These are phyloP conservation scores for Takifugu bimaculatus DNA, from an alignment of 2,113 vertebrate genomes.

Conservation along the genomic window DNA sequence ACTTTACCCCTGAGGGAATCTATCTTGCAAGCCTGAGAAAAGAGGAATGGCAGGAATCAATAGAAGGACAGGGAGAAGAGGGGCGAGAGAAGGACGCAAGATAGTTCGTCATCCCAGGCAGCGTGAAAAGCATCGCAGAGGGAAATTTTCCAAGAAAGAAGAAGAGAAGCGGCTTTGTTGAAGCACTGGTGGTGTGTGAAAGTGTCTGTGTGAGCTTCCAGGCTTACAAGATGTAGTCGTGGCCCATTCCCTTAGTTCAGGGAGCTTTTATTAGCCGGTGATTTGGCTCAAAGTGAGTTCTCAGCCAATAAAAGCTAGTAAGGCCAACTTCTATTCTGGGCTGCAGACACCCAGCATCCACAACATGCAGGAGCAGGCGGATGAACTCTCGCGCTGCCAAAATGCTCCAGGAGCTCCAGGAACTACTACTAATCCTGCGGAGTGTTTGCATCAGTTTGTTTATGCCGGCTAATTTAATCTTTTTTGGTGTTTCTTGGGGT, in stretches of 20 bases:
- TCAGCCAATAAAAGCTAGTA: conserved; percentile 40
- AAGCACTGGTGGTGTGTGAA: conserved; percentile 34
- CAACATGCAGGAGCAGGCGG: background rate
- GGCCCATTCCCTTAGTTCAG: no score
- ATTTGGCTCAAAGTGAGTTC: conserved; percentile 23
- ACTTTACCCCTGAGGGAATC: conserved; percentile 95
- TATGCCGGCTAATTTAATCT: background rate
- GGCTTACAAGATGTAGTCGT: no score
- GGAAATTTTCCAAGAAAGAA: conserved; percentile 9
- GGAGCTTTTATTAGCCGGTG: conserved; percentile 35
- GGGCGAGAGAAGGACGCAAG: conserved; percentile 2
- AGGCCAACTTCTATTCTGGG: conserved; percentile 29
- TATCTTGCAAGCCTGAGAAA: conserved; percentile 84
- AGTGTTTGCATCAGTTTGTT: no score
- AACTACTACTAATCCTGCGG: no score
- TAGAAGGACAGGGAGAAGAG: conserved; percentile 2
- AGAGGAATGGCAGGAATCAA: conserved; percentile 6
- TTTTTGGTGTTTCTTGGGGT: background rate
- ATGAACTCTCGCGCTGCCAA: background rate
- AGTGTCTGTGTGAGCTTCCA: conserved; percentile 4
- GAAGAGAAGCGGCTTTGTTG: conserved; percentile 44
- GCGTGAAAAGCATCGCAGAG: conserved; percentile 20
- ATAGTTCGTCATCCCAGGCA: conserved; percentile 49
- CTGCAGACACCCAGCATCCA: conserved; percentile 17
- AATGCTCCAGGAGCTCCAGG: no score